Conservation (phyloP, 2,888 invertebrate species). For the Apoderus coryli region DNA sequence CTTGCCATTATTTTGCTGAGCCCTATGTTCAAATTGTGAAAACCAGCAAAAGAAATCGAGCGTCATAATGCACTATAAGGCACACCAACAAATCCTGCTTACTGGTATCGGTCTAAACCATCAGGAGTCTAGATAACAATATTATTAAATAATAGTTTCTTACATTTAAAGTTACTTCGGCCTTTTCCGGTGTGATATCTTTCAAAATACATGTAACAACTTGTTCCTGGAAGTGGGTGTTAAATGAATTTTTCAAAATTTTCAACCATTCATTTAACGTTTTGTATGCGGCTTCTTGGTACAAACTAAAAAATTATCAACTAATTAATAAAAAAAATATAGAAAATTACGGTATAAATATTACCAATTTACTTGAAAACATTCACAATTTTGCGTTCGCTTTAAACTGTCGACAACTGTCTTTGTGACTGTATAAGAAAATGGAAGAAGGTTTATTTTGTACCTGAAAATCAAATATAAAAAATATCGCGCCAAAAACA, state of each 20-base stretch:
- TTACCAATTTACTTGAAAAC: conserved; percentile 17
- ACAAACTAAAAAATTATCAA: conserved; percentile 14
- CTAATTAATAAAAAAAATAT: background rate
- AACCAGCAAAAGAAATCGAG: no score
- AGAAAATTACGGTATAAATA: background rate
- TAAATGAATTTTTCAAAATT: conserved; percentile 16
- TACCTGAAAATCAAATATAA: conserved; percentile 18
- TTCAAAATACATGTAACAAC: conserved; percentile 17
- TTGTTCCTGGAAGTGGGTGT: conserved; percentile 17
- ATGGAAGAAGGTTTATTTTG: conserved; percentile 17
- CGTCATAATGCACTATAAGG: no score
- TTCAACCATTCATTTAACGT: conserved; percentile 16
- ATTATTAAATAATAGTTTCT: no score
- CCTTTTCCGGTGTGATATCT: conserved; percentile 17
- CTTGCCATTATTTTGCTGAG: no score
- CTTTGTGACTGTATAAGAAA: conserved; percentile 19
- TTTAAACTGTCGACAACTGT: conserved; percentile 17
- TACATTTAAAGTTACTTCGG: conserved; percentile 16
- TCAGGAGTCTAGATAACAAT: no score
- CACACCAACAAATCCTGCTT: no score
- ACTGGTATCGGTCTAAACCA: no score
- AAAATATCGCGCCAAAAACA: no score
- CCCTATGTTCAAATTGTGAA: no score
- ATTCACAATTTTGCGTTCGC: conserved; percentile 17
- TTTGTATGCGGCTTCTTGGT: conserved; percentile 17